Evolutionary conservation across 2,888 invertebrate genomes (phyloP), one percentile per base, ranked within the genome.

Genomic region (Athripsodes cinereus): DNA sequence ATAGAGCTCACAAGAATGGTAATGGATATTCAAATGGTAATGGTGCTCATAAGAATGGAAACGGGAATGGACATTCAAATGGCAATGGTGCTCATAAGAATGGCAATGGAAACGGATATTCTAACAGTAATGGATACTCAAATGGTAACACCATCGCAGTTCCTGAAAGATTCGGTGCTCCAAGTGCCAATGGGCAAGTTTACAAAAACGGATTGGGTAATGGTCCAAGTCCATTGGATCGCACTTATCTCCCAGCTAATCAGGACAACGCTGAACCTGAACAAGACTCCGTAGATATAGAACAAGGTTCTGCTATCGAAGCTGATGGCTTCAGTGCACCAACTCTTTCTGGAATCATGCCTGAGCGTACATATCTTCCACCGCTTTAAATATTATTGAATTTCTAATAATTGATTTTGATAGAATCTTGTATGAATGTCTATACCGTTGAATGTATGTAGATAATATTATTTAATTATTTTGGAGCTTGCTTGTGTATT

Each of bases 121-220:
- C n/a, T 6, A 55, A 40, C 21, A 31, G 47, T 19, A 40, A 40
- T 13, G 49, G 20, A 10, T 49, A 55, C 50, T n/a, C 20, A n/a
- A 54, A 31, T 3, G 56, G 34, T 13, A 51, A 56, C 44, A 51
- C 31, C 2, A n/a, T 35, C 3, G 49, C 40, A 11, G n/a, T 22
- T 22, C 16, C 35, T 5, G 26, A 50, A 11, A 40, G 22, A n/a
- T 50, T 49, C 19, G 31, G 21, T 18, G 22, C 40, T 2, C 53
- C 52, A 31, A 35, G 48, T n/a, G 50, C 22, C 20, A 48, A 54
- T 11, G 53, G 52, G 22, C 51, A 52, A 35, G 55, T 13, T 22
- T 52, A 22, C 48, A 52, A 22, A 34, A 61, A 61, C 26, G 59
- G 61, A 22, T 51, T 56, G 5, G 61, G 58, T 19, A 54, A 58